Percentiles rank a stretch among this genome's conserved stretches.
Conservation (phyloP, 2,113 vertebrate species). For the Ceyx melanurus region DNA sequence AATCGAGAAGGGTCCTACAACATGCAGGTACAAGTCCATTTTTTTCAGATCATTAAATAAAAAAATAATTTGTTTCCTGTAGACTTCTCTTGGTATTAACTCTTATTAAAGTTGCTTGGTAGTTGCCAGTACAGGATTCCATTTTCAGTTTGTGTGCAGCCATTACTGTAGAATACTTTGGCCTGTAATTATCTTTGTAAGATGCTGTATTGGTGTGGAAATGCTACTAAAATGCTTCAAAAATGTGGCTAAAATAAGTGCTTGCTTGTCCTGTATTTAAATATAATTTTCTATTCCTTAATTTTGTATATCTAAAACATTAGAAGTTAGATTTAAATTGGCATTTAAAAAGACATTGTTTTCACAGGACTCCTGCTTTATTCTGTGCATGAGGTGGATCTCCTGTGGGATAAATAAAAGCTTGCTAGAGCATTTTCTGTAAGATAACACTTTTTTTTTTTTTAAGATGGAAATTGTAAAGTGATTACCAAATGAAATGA, state of each 20-base stretch:
- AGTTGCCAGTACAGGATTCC: not conserved
- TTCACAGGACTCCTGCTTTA: not conserved
- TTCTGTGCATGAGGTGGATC: conserved; percentile 6
- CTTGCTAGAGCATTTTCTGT: conserved; percentile 21
- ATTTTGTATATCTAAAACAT: not conserved
- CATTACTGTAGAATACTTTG: not conserved
- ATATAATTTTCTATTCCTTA: not conserved
- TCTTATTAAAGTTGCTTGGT: not conserved
- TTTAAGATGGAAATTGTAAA: conserved; percentile 12
- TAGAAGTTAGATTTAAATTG: not conserved
- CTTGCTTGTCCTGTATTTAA: not conserved
- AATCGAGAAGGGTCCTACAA: conserved; percentile 86
- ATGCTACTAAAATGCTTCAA: not conserved
- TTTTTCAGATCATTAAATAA: not conserved
- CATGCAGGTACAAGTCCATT: conserved; percentile 84
- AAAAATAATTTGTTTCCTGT: not conserved
- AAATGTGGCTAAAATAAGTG: not conserved
- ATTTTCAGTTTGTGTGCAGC: not conserved
- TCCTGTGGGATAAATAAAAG: conserved; percentile 39
- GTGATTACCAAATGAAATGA: not conserved
- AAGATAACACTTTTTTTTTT: not conserved
- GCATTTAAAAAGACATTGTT: conserved; percentile 2
- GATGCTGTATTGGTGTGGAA: not conserved
- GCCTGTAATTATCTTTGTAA: not conserved
- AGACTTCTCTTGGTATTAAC: not conserved